Percentiles rank a stretch among this genome's conserved stretches.
These are phyloP conservation scores for Actinopyga echinites DNA, from an alignment of 53 echinoderm and acorn worm species.

Conservation along the genomic window DNA sequence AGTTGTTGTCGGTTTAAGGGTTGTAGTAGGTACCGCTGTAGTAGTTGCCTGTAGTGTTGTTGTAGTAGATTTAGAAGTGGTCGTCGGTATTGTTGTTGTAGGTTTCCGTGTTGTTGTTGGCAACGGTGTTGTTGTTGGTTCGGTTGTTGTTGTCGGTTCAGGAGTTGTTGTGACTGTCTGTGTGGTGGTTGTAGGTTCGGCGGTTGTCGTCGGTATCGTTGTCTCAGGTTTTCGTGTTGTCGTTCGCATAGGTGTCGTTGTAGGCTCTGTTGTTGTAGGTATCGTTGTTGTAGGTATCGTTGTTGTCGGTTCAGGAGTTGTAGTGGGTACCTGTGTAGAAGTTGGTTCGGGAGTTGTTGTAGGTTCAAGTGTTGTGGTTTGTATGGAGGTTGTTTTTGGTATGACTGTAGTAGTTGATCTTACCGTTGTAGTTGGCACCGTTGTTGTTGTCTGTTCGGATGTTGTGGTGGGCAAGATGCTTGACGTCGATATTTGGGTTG, in stretches of 20 bases:
- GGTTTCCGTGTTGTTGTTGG: slow-evolving; percentile 1
- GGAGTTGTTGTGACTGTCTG: neutral
- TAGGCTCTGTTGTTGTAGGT: neutral
- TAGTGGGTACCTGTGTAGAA: neutral
- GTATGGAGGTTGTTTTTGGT: neutral
- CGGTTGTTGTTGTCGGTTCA: slow-evolving; percentile 1
- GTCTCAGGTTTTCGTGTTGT: neutral
- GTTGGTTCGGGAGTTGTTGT: neutral
- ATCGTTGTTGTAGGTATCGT: slow-evolving; percentile 2
- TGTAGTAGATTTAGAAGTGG: neutral
- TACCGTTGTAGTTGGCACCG: neutral
- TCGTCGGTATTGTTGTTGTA: neutral
- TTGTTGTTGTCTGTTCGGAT: neutral
- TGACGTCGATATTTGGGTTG: neutral
- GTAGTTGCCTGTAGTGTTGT: slow-evolving; percentile 6
- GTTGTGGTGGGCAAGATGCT: too few relatives aligned
- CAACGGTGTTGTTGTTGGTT: slow-evolving; percentile 7
- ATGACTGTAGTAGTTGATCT: neutral
- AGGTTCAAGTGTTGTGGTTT: neutral
- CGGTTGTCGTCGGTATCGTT: neutral
- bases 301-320: neutral
- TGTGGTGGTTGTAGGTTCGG: neutral
- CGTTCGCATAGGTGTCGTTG: neutral
- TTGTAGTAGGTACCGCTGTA: slow-evolving; percentile 7
- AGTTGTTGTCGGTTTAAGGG: neutral